phyloP scores from a whole-genome alignment of 2,113 vertebrate genomes.

The Andinoacara biseriatus region DNA sequence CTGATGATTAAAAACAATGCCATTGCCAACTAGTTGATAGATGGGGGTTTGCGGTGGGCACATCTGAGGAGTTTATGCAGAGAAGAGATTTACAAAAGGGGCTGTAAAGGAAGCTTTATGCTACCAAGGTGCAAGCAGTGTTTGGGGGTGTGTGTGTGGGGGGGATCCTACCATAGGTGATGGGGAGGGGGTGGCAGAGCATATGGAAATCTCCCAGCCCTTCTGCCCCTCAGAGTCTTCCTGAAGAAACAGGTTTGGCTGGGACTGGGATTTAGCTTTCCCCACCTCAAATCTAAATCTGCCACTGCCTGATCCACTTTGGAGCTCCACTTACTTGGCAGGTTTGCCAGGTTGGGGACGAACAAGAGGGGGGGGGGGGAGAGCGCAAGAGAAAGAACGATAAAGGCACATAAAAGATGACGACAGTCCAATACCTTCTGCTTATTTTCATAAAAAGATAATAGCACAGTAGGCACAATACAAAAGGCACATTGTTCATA shows the following conservation, averaged over 20 bases:
- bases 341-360: constrained; percentile 54
- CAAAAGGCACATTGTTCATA: constrained; percentile 69
- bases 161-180: constrained; percentile 13
- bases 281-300: constrained; percentile 64
- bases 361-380: background rate
- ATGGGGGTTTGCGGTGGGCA: constrained; percentile 68
- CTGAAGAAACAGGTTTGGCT: constrained; percentile 66
- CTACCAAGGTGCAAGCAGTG: constrained; percentile 3
- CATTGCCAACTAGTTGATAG: constrained; percentile 83
- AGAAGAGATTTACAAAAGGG: constrained; percentile 54
- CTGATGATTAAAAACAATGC: constrained; percentile 89
- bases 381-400: constrained; percentile 37
- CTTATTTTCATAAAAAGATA: constrained; percentile 77
- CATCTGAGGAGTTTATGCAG: constrained; percentile 61
- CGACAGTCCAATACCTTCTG: constrained; percentile 49
- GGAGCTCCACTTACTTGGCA: constrained; percentile 63
- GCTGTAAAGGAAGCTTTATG: constrained; percentile 40
- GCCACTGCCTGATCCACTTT: constrained; percentile 59
- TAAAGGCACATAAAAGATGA: constrained; percentile 70
- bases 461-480: constrained; percentile 45
- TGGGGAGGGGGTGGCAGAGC: constrained; percentile 35
- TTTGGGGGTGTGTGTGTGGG: background rate
- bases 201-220: constrained; percentile 60
- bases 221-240: constrained; percentile 51
- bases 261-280: constrained; percentile 52